Evolutionary conservation across 92 coral and sea anemone genomes (phyloP).

Genomic region (Epizoanthus stellaris): DNA sequence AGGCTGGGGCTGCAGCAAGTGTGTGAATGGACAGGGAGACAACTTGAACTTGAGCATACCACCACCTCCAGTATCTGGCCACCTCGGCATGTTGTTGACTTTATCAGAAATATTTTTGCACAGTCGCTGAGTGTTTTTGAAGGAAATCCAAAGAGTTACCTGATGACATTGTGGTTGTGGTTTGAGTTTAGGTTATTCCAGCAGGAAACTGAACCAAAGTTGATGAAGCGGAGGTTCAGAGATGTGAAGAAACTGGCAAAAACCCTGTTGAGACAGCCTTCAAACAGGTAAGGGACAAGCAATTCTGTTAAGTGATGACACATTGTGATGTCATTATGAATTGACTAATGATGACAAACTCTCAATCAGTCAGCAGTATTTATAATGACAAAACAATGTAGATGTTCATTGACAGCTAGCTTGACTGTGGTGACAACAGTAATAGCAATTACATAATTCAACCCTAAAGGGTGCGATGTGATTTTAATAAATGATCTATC

Average conservation of each 20-base stretch:
- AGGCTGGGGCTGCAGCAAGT: constrained; percentile 62
- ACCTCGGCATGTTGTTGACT: constrained; percentile 46
- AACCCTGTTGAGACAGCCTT: constrained; percentile 75
- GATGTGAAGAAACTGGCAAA: constrained; percentile 91
- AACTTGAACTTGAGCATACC: neutral
- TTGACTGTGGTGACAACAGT: no score
- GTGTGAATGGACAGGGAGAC: constrained; percentile 42
- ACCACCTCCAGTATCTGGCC: constrained; percentile 41
- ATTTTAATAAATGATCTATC: no score
- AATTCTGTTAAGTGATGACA: neutral
- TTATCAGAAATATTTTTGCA: constrained; percentile 76
- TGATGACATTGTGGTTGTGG: constrained; percentile 78
- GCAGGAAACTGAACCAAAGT: constrained; percentile 57
- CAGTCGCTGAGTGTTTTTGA: constrained; percentile 79
- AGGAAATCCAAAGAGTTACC: constrained; percentile 58
- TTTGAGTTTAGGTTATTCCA: constrained; percentile 71
- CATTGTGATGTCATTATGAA: no score
- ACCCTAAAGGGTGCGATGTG: no score
- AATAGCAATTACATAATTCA: no score
- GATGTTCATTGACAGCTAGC: no score
- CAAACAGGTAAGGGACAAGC: constrained; percentile 66
- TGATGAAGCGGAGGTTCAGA: constrained; percentile 65
- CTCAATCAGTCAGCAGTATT: no score
- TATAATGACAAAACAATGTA: no score
- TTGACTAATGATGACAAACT: no score